phyloP scores from a whole-genome alignment of 2,888 invertebrate genomes.

The Patella ulyssiponensis region DNA sequence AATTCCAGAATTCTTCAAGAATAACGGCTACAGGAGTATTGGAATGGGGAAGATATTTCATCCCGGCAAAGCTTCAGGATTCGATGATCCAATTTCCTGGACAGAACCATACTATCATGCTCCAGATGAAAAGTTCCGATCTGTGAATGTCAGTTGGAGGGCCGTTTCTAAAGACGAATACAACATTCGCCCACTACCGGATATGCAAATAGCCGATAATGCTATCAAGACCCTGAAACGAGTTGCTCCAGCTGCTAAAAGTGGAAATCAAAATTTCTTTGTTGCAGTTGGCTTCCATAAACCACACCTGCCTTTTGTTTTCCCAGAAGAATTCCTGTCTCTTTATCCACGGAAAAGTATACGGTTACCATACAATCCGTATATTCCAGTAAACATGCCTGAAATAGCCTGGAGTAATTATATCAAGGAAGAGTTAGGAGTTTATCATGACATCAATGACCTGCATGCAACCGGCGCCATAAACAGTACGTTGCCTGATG shows the following conservation, averaged over 20 bases:
- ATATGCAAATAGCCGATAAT: conserved; percentile 35
- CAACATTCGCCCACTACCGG: conserved; percentile 26
- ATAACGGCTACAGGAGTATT: conserved; percentile 35
- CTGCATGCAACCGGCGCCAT: conserved; percentile 24
- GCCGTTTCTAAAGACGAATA: conserved; percentile 40
- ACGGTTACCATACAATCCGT: conserved; percentile 18
- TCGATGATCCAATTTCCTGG: conserved; percentile 19
- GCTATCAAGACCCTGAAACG: conserved; percentile 33
- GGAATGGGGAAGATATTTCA: conserved; percentile 42
- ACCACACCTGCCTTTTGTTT: conserved; percentile 47
- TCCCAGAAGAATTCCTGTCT: conserved; percentile 35
- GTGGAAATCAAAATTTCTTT: conserved; percentile 40
- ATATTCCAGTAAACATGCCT: conserved; percentile 19
- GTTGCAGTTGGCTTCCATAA: conserved; percentile 47
- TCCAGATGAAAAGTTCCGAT: neutral
- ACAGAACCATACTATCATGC: conserved; percentile 21
- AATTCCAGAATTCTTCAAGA: conserved; percentile 45
- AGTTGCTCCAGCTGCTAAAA: conserved; percentile 29
- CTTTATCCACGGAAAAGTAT: conserved; percentile 32
- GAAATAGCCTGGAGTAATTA: conserved; percentile 20
- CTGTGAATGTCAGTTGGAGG: conserved; percentile 7
- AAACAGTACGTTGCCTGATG: conserved; percentile 35
- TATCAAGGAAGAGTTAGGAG: conserved; percentile 1
- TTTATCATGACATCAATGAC: conserved; percentile 31
- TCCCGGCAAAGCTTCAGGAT: conserved; percentile 16